A percentile compares a stretch with the other conserved stretches of the same genome.
Evolutionary conservation across 2,888 invertebrate species (phyloP).

Genomic region (Artemia sinica): DNA sequence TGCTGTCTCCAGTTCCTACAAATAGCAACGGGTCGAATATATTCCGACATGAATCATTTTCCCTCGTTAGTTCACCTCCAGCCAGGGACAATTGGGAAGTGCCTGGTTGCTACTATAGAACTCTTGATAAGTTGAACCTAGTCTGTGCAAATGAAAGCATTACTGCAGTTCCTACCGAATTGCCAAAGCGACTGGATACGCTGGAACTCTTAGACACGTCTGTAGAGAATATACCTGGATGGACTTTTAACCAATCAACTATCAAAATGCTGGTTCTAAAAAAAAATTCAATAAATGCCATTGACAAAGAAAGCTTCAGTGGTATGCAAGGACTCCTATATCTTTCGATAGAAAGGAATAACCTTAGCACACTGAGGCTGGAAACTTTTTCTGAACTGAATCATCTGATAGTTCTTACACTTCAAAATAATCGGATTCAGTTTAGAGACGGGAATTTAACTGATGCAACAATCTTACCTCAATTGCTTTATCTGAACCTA

Average conservation of each 20-base stretch:
- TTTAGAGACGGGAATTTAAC: neutral
- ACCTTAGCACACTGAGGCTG: slow-evolving; percentile 13
- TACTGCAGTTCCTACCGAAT: slow-evolving; percentile 13
- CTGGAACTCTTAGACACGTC: slow-evolving; percentile 18
- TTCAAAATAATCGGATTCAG: slow-evolving; percentile 17
- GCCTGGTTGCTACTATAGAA: neutral
- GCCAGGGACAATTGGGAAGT: slow-evolving; percentile 1
- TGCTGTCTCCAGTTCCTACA: slow-evolving; percentile 10
- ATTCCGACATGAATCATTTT: neutral
- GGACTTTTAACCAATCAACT: slow-evolving; percentile 10
- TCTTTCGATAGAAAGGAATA: slow-evolving; percentile 16
- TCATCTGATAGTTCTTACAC: slow-evolving; percentile 16
- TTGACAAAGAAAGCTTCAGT: slow-evolving; percentile 17
- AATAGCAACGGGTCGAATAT: neutral
- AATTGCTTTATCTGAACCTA: slow-evolving; percentile 17
- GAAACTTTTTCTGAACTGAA: slow-evolving; percentile 18
- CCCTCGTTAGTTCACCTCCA: neutral
- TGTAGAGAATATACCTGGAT: slow-evolving; percentile 9
- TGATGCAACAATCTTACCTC: slow-evolving; percentile 1
- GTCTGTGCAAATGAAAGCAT: slow-evolving; percentile 16
- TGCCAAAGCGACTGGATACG: slow-evolving; percentile 15
- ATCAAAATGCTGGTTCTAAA: slow-evolving; percentile 16
- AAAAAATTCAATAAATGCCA: slow-evolving; percentile 4
- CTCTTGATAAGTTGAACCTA: neutral
- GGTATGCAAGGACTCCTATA: slow-evolving; percentile 16